Conservation (phyloP, 1,140 invertebrate genomes). For the Lordiphosa mommai region DNA sequence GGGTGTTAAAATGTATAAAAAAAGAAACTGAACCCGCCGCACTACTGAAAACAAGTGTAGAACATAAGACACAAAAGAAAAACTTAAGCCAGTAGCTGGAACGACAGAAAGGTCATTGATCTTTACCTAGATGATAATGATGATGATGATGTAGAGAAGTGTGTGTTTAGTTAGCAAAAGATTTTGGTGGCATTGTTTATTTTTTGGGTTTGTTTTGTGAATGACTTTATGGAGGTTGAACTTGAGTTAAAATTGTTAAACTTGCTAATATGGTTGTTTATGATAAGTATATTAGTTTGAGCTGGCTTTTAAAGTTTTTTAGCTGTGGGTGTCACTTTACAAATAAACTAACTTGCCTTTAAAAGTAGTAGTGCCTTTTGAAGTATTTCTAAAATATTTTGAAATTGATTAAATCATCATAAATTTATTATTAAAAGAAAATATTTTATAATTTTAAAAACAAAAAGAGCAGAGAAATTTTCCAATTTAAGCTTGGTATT, state of each 20-base stretch:
- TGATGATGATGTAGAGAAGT: neutral
- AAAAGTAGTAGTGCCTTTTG: too few relatives aligned
- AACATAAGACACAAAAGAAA: constrained; percentile 40
- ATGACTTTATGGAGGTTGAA: constrained; percentile 26
- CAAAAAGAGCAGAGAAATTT: too few relatives aligned
- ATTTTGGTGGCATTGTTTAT: neutral
- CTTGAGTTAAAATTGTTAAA: constrained; percentile 22
- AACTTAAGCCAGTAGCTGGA: constrained; percentile 42
- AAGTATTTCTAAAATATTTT: too few relatives aligned
- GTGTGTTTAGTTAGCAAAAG: constrained; percentile 19
- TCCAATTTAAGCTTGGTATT: too few relatives aligned
- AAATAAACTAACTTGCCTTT: neutral
- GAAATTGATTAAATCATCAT: too few relatives aligned
- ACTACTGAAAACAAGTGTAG: constrained; percentile 62
- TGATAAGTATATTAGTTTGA: too few relatives aligned
- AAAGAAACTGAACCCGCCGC: constrained; percentile 34
- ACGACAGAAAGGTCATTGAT: constrained; percentile 44
- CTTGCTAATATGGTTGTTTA: constrained; percentile 37
- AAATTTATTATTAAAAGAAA: too few relatives aligned
- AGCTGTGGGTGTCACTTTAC: neutral
- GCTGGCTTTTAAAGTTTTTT: constrained; percentile 3
- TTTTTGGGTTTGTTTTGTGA: constrained; percentile 26
- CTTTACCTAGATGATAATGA: constrained; percentile 2
- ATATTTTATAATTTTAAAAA: too few relatives aligned
- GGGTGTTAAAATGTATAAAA: constrained; percentile 12